phyloP scores from a whole-genome alignment of 2,113 vertebrate genomes.

The Notiomystis cincta region DNA sequence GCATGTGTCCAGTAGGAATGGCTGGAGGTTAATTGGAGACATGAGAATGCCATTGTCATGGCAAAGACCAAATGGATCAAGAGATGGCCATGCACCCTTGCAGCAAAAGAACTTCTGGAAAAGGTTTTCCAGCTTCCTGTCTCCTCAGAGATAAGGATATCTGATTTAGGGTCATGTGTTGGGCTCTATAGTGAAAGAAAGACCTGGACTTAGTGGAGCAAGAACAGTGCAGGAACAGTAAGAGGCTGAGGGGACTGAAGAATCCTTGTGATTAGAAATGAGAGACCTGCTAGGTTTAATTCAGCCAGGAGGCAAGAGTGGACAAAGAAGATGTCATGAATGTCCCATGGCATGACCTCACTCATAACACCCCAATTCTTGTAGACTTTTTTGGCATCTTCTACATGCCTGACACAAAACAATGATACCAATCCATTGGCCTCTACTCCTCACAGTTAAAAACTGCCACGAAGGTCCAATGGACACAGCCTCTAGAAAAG shows the following conservation, averaged over 20 bases:
- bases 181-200: background rate
- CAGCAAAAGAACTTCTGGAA: background rate
- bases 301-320: too few species aligned
- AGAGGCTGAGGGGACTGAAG: background rate
- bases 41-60: background rate
- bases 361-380: background rate
- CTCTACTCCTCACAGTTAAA: background rate
- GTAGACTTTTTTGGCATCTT: background rate
- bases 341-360: background rate
- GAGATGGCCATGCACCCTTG: background rate
- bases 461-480: background rate
- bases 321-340: background rate
- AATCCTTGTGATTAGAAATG: background rate
- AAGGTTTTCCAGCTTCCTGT: background rate
- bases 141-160: background rate
- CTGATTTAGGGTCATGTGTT: background rate
- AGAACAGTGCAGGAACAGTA: background rate
- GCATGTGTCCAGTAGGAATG: background rate
- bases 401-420: background rate
- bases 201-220: background rate
- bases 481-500: background rate
- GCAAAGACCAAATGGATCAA: background rate
- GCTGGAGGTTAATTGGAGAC: accelerated
- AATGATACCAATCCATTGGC: too few species aligned
- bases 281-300: accelerated